phyloP scores from a whole-genome alignment of 1,140 invertebrate genomes.

The Trachelipus rathkii region DNA sequence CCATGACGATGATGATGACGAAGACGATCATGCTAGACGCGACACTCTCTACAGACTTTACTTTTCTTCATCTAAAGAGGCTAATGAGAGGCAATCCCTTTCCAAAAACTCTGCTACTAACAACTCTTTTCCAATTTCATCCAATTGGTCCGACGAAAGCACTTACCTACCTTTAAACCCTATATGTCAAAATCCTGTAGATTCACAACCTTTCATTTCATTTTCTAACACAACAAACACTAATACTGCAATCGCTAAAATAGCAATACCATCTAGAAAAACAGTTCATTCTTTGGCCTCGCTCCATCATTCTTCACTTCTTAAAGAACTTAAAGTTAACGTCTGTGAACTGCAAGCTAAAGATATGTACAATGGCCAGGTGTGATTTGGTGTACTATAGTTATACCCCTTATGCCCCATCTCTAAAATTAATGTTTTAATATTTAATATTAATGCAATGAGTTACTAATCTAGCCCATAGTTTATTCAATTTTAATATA shows the following conservation, averaged over 20 bases:
- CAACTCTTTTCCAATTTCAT: constrained; percentile 69
- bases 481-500: too few relatives aligned
- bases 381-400: not conserved
- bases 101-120: constrained; percentile 47
- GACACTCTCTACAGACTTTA: not conserved
- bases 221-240: too few relatives aligned
- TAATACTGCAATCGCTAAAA: too few relatives aligned
- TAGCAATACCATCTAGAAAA: not conserved
- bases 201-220: too few relatives aligned
- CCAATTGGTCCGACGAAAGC: constrained; percentile 76
- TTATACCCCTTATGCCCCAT: not conserved
- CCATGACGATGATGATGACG: constrained; percentile 55
- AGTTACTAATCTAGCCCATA: too few relatives aligned
- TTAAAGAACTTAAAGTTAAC: constrained; percentile 8
- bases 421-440: too few relatives aligned
- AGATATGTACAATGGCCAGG: not conserved
- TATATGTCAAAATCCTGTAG: too few relatives aligned
- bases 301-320: not conserved
- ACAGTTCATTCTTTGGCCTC: not conserved
- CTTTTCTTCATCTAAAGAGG: not conserved
- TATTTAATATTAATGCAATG: too few relatives aligned
- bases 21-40: constrained; percentile 56
- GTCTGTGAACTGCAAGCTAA: not conserved
- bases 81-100: not conserved
- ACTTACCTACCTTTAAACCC: constrained; percentile 56